Evolutionary conservation across 2,888 invertebrate species (phyloP).

Genomic region (Phrixothrix hirtus): DNA sequence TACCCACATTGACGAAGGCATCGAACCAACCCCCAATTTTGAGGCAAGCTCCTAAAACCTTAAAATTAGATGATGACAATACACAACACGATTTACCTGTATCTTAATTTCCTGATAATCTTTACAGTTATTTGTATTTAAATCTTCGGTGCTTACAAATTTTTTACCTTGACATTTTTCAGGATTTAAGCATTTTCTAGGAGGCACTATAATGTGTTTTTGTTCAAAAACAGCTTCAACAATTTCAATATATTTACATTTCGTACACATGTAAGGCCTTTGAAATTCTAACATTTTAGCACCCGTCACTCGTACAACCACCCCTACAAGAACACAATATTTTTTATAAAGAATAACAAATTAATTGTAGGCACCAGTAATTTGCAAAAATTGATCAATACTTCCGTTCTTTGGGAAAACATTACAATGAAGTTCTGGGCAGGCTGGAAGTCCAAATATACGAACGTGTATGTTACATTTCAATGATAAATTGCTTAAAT

Average conservation of each 20-base stretch:
- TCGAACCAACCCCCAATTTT: conserved; percentile 69
- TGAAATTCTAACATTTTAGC: conserved; percentile 77
- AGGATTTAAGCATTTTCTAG: conserved; percentile 61
- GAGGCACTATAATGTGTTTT: conserved; percentile 54
- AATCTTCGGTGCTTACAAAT: conserved; percentile 59
- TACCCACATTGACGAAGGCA: conserved; percentile 77
- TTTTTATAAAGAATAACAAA: not conserved
- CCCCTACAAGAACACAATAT: conserved; percentile 59
- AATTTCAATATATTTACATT: conserved; percentile 71
- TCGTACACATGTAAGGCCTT: conserved; percentile 73
- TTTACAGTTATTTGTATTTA: conserved; percentile 68
- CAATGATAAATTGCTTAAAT: conserved; percentile 52
- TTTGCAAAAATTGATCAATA: conserved; percentile 71
- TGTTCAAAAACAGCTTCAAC: conserved; percentile 70
- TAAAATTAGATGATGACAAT: no score
- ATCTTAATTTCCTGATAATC: conserved; percentile 88
- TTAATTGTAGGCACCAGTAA: conserved; percentile 62
- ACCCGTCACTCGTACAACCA: conserved; percentile 75
- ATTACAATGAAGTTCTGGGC: conserved; percentile 68
- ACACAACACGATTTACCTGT: conserved; percentile 59
- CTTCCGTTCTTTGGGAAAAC: conserved; percentile 73
- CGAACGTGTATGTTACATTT: conserved; percentile 72
- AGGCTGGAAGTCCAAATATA: conserved; percentile 68
- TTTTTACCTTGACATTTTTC: conserved; percentile 63
- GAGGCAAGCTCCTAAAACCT: conserved; percentile 75